A percentile compares a stretch with the other conserved stretches of the same genome.
Evolutionary conservation across 2,797 vertebrate genomes (phyloP).

Genomic region (Gorsachius magnificus): DNA sequence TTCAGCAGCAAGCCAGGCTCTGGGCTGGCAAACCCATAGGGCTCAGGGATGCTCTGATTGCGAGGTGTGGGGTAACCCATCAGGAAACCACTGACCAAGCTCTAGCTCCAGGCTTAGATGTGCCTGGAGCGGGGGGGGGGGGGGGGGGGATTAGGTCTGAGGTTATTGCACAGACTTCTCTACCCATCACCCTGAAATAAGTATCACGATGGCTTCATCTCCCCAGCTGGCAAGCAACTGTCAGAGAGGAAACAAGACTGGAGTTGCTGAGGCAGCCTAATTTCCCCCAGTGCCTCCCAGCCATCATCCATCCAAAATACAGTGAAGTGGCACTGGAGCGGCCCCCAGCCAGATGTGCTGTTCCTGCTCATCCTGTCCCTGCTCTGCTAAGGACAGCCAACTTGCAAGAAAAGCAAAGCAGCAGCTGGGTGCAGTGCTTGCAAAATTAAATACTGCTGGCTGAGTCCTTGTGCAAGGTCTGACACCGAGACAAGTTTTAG

Average conservation of each 20-base stretch:
- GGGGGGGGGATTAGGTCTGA: background rate
- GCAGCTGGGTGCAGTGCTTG: background rate
- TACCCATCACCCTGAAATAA: background rate
- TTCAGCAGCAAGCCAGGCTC: background rate
- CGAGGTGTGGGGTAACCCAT: background rate
- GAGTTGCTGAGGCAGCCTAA: background rate
- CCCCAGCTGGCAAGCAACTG: background rate
- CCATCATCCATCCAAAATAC: rapidly evolving
- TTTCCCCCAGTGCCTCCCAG: background rate
- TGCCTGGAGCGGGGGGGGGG: background rate
- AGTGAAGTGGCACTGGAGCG: background rate
- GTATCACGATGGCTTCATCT: rapidly evolving
- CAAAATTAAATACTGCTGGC: background rate
- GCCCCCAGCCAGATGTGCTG: background rate
- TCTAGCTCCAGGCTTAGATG: background rate
- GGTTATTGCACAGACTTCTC: background rate
- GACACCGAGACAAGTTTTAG: background rate
- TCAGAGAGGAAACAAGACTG: background rate
- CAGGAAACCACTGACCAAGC: background rate
- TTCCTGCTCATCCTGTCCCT: background rate
- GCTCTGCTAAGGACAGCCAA: background rate
- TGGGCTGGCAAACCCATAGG: background rate
- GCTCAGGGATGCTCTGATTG: background rate
- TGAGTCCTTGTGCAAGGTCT: background rate
- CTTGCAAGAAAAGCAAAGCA: background rate